phyloP scores from a whole-genome alignment of 2,888 invertebrate species.

The Cantharis rufa region DNA sequence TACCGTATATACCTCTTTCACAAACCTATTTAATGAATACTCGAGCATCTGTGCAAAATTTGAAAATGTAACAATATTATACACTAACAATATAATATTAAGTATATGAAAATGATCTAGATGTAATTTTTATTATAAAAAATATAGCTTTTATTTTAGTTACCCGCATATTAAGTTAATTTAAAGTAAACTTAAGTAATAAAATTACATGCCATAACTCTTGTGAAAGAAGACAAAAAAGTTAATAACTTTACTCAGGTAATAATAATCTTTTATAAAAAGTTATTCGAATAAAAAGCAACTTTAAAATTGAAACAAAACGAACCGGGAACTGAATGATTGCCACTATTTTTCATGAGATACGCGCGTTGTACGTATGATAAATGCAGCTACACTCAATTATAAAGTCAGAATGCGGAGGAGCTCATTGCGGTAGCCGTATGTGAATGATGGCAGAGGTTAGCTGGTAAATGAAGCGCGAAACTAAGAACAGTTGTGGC shows the following conservation, averaged over 20 bases:
- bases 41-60: constrained; percentile 24
- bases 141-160: not conserved
- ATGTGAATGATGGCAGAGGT: constrained; percentile 47
- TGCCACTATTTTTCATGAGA: not conserved
- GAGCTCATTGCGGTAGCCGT: constrained; percentile 38
- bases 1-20: constrained; percentile 25
- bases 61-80: not conserved
- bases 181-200: not conserved
- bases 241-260: not conserved
- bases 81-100: no score
- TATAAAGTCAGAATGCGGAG: constrained; percentile 36
- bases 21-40: constrained; percentile 26
- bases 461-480: constrained; percentile 48
- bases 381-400: constrained; percentile 36
- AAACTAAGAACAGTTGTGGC: constrained; percentile 44
- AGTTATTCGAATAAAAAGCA: not conserved
- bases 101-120: not conserved
- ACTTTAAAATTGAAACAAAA: not conserved
- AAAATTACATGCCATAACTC: not conserved
- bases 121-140: not conserved
- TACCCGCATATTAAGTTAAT: not conserved
- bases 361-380: constrained; percentile 15
- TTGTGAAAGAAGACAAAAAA: not conserved
- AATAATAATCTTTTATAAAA: not conserved
- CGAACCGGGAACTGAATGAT: not conserved